Conservation (phyloP, 2,888 invertebrate species). For the Eulithis testata region DNA sequence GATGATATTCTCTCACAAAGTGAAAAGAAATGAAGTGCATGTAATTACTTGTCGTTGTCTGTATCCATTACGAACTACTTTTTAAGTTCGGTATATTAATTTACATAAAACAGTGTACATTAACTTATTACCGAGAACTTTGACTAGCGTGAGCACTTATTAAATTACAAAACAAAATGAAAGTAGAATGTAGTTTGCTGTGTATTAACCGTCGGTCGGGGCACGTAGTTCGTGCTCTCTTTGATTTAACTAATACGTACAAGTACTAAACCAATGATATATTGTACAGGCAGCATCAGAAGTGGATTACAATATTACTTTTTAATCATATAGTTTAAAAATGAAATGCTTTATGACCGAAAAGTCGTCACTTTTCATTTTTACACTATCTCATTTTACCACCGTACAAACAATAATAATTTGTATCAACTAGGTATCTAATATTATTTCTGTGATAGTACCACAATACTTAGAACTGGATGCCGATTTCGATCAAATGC, state of each 20-base stretch:
- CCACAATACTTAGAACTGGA: no score
- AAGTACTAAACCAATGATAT: constrained; percentile 2
- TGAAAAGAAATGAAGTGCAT: no score
- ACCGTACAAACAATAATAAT: no score
- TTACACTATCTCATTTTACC: no score
- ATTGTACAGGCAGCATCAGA: neutral
- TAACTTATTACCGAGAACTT: constrained; percentile 18
- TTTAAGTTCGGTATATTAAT: neutral
- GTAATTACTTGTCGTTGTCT: neutral
- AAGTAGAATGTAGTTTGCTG: constrained; percentile 18
- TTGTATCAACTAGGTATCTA: no score
- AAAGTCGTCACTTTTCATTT: no score
- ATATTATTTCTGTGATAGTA: no score
- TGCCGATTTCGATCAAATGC: no score
- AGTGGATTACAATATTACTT: neutral
- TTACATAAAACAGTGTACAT: constrained; percentile 18
- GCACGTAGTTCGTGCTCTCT: constrained; percentile 21
- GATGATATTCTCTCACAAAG: no score
- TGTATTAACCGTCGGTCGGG: constrained; percentile 8
- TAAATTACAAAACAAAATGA: constrained; percentile 25
- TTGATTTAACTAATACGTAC: constrained; percentile 19
- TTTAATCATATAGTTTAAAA: no score
- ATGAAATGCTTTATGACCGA: no score
- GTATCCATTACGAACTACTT: neutral
- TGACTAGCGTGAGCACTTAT: constrained; percentile 21